These are phyloP conservation scores for Griposia aprilina DNA, from an alignment of 2,888 invertebrate genomes.

Conservation along the genomic window DNA sequence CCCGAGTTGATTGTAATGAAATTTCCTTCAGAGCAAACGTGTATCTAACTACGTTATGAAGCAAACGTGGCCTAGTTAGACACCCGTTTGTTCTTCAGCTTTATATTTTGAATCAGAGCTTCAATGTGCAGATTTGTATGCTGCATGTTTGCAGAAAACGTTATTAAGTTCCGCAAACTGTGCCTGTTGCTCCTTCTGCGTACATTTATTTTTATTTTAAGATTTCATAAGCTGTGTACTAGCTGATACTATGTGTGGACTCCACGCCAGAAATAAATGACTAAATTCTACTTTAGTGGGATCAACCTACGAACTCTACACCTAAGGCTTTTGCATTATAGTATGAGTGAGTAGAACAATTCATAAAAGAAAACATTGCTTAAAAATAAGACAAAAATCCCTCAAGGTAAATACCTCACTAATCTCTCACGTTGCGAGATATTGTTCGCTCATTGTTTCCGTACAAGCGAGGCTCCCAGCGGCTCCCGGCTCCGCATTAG, in stretches of 20 bases:
- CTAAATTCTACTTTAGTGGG: conserved; percentile 5
- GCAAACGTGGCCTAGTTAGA: conserved; percentile 60
- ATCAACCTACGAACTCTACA: conserved; percentile 12
- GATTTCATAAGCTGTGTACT: background rate
- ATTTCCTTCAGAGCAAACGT: conserved; percentile 63
- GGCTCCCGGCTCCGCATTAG: conserved; percentile 70
- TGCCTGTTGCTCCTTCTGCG: conserved; percentile 12
- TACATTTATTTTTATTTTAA: background rate
- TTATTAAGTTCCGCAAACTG: conserved; percentile 5
- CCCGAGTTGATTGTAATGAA: conserved; percentile 66
- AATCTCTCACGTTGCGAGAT: conserved; percentile 65
- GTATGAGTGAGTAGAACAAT: conserved; percentile 26
- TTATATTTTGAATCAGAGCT: conserved; percentile 44
- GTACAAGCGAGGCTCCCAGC: conserved; percentile 55
- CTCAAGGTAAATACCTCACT: conserved; percentile 65
- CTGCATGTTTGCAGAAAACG: conserved; percentile 35
- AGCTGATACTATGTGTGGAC: background rate
- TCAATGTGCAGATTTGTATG: conserved; percentile 42
- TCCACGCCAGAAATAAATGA: too few species aligned
- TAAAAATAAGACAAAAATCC: conserved; percentile 59
- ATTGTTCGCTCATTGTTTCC: conserved; percentile 73
- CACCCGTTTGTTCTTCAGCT: conserved; percentile 52
- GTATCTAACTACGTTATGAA: conserved; percentile 68
- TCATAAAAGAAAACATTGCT: conserved; percentile 52
- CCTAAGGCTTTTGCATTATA: conserved; percentile 21